A percentile compares a stretch with the other conserved stretches of the same genome.
Evolutionary conservation across 2,797 vertebrate species (phyloP).

Genomic region (Zenarchopterus dispar): DNA sequence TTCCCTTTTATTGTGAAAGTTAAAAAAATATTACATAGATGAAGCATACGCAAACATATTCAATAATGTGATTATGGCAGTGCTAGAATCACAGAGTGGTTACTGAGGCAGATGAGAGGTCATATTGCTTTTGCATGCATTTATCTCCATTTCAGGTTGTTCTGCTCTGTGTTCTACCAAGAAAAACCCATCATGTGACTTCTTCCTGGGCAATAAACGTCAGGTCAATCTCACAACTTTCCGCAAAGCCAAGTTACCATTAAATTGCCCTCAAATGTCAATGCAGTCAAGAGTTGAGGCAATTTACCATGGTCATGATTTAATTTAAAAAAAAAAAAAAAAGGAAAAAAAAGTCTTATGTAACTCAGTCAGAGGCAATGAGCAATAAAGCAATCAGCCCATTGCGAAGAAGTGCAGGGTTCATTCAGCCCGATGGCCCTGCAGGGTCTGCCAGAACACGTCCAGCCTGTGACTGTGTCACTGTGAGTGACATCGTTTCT

Average conservation of each 20-base stretch:
- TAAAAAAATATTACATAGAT: neutral
- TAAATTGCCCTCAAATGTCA: slow-evolving; percentile 66
- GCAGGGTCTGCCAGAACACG: slow-evolving; percentile 53
- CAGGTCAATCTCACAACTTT: slow-evolving; percentile 63
- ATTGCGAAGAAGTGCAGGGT: slow-evolving; percentile 40
- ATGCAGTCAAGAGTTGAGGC: slow-evolving; percentile 47
- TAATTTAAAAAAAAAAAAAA: slow-evolving; percentile 32
- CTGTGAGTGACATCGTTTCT: slow-evolving; percentile 42
- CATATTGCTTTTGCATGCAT: slow-evolving; percentile 18
- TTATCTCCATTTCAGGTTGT: slow-evolving; percentile 43
- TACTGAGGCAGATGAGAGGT: slow-evolving; percentile 15
- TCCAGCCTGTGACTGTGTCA: slow-evolving; percentile 57
- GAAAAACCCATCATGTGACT: slow-evolving; percentile 58
- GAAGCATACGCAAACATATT: neutral
- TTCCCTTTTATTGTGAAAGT: neutral
- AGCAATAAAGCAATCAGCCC: slow-evolving; percentile 60
- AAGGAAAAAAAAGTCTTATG: slow-evolving; percentile 30
- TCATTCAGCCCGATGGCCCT: slow-evolving; percentile 34
- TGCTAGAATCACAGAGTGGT: slow-evolving; percentile 15
- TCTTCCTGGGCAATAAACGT: slow-evolving; percentile 61
- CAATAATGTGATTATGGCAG: neutral
- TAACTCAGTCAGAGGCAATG: slow-evolving; percentile 55
- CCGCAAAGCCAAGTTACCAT: slow-evolving; percentile 56
- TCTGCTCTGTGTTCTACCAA: slow-evolving; percentile 43
- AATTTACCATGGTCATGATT: slow-evolving; percentile 57